A percentile compares a stretch with the other conserved stretches of the same genome.
These are phyloP conservation scores for Melanchra persicariae DNA, from an alignment of 2,888 invertebrate genomes.

Conservation along the genomic window DNA sequence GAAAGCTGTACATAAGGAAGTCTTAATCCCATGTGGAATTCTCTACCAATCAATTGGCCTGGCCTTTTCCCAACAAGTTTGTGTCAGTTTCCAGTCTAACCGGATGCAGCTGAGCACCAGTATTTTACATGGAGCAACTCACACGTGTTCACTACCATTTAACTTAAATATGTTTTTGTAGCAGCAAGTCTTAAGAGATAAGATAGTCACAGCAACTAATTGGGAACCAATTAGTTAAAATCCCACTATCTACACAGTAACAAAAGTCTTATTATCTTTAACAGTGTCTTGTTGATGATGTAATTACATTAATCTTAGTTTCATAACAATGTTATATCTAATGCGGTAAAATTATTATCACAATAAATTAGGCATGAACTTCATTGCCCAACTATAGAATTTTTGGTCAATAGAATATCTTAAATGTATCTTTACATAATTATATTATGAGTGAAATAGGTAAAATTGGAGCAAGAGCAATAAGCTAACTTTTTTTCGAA, in stretches of 20 bases:
- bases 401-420: too few relatives aligned
- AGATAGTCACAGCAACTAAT: conserved; percentile 14
- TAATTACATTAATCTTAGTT: background rate
- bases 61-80: background rate
- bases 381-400: background rate
- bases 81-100: too few relatives aligned
- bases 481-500: too few relatives aligned
- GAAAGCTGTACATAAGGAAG: background rate
- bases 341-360: background rate
- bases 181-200: conserved; percentile 8
- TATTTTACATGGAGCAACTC: too few relatives aligned
- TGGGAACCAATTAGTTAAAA: conserved; percentile 23
- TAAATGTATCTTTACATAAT: too few relatives aligned
- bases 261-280: background rate
- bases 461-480: too few relatives aligned
- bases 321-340: background rate
- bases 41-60: background rate
- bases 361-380: too few relatives aligned
- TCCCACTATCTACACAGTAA: background rate
- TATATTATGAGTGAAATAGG: too few relatives aligned
- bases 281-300: conserved; percentile 1
- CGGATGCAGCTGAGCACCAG: too few relatives aligned
- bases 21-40: background rate
- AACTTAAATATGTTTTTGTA: background rate
- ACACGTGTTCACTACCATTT: background rate